Evolutionary conservation across 2,113 vertebrate genomes (phyloP).

Genomic region (Strix aluco): DNA sequence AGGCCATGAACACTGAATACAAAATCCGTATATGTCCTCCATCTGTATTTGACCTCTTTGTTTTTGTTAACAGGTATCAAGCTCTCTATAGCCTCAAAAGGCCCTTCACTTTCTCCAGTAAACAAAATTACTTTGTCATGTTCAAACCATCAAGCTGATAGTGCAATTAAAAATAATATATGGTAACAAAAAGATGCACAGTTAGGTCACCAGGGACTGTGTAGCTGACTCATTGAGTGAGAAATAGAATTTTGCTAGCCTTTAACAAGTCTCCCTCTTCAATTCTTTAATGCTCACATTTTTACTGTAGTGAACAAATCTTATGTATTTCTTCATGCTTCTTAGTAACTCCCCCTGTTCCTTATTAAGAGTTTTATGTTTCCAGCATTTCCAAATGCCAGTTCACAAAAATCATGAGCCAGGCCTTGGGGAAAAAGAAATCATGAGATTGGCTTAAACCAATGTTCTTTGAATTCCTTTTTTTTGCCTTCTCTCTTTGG

Average conservation of each 20-base stretch:
- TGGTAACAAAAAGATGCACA: slow-evolving; percentile 1
- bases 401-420: slow-evolving; percentile 17
- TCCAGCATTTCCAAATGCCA: neutral
- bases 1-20: neutral
- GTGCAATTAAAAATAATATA: slow-evolving; percentile 24
- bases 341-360: slow-evolving; percentile 1
- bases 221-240: neutral
- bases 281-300: neutral
- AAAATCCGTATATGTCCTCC: neutral
- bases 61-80: neutral
- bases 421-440: slow-evolving; percentile 27
- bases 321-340: neutral
- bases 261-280: slow-evolving; percentile 11
- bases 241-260: neutral
- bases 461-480: slow-evolving; percentile 15
- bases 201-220: neutral
- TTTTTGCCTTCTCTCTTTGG: slow-evolving; percentile 48
- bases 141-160: neutral
- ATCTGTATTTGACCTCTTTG: neutral
- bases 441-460: slow-evolving; percentile 30
- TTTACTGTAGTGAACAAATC: neutral
- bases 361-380: slow-evolving; percentile 35
- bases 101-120: neutral
- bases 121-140: slow-evolving; percentile 4
- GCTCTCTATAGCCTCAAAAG: neutral